phyloP scores from a whole-genome alignment of 2,888 invertebrate genomes.

The Lepeophtheirus nordmannii region DNA sequence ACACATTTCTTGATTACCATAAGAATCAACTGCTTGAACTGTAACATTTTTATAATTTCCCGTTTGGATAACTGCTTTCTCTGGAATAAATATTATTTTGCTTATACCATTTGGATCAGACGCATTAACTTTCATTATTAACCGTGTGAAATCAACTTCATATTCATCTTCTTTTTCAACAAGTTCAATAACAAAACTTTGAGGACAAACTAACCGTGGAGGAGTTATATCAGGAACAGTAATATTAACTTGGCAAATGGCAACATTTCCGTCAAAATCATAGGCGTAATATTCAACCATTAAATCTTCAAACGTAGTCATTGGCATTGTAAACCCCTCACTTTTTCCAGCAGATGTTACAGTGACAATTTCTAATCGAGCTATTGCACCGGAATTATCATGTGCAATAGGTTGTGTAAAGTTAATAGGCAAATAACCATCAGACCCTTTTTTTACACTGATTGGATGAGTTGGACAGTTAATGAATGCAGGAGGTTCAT shows the following conservation, averaged over 20 bases:
- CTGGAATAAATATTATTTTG: constrained; percentile 59
- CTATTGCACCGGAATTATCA: constrained; percentile 90
- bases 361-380: constrained; percentile 59
- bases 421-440: constrained; percentile 69
- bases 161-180: constrained; percentile 78
- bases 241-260: constrained; percentile 88
- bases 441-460: constrained; percentile 67
- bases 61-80: constrained; percentile 57
- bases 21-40: constrained; percentile 68
- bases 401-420: constrained; percentile 82
- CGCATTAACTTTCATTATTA: constrained; percentile 62
- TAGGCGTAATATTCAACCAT: constrained; percentile 89
- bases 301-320: constrained; percentile 72
- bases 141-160: constrained; percentile 77
- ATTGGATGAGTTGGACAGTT: constrained; percentile 89
- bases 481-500: constrained; percentile 88
- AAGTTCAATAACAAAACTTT: constrained; percentile 80
- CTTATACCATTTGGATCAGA: constrained; percentile 50
- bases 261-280: constrained; percentile 92
- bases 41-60: constrained; percentile 82
- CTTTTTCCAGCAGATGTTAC: constrained; percentile 44
- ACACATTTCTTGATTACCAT: constrained; percentile 72
- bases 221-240: constrained; percentile 85
- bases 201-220: constrained; percentile 73
- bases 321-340: constrained; percentile 71